Base-by-base conservation (phyloP, 2,888 invertebrate genomes). In the Ormyrus nitidulus region DNA sequence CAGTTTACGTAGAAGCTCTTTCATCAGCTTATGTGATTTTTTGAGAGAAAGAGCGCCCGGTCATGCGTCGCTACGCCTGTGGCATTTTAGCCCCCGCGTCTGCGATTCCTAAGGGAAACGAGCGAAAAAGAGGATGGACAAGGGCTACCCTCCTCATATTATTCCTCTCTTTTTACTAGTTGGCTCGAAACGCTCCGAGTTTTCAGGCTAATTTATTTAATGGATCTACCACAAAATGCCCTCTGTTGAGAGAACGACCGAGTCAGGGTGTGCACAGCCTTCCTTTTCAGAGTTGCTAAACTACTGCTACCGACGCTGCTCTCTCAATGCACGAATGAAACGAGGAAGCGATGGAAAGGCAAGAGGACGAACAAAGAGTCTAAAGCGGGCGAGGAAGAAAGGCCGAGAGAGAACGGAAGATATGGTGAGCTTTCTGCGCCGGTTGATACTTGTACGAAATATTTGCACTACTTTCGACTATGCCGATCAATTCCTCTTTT, bases 191-290 rank as follows among this genome's bases (percentile, higher is more conserved):
- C 9, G 11, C 51, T 64, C 51, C 54, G 56, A 58, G 59, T 72
- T 80, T 77, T 77, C 72, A 58, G 56, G 19, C 54, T 68, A 77
- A 77, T 77, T 77, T 80, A 80, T 80, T 80, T 80, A 76, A 77
- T 80, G 77, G 77, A 64, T 69, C 44, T 62, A 53, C 61, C 68
- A 51, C 71, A 68, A 76, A 79, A 72, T 74, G 61, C 54, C 61
- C 44, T 19, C 51, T 11, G 54, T 64, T 34, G 51, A 8, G 10
- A 46, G 51, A 44, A 49, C 62, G 71, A 2, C 11, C 34, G 34
- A 34, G 34, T 34, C 62, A 19, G 44, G 34, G 34, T 8, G 46
- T 54, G 53, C 9, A 19, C 53, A 64, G 66, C 73, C 49, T n/a
- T 71, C 54, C 75, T 59, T 76, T 76, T 76, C 56, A 80, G 48